Conservation (phyloP, 1,140 invertebrate genomes). For the Drosophila malerkotliana region DNA sequence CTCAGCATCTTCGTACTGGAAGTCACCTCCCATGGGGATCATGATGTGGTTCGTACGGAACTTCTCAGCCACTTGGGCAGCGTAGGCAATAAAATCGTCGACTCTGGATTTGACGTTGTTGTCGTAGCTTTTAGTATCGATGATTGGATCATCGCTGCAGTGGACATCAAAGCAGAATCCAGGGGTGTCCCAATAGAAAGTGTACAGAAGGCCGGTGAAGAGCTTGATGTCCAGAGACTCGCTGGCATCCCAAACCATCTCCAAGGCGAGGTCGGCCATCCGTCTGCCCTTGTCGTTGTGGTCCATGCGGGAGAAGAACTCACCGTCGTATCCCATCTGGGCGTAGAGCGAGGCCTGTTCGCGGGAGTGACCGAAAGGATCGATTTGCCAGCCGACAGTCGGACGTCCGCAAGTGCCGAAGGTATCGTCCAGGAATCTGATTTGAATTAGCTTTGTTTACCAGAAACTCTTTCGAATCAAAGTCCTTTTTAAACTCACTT, state of each 20-base stretch:
- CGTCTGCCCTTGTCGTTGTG: conserved; percentile 92
- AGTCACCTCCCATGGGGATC: conserved; percentile 97
- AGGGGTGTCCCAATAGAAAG: conserved; percentile 92
- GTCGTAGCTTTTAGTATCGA: conserved; percentile 89
- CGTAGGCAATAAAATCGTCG: conserved; percentile 86
- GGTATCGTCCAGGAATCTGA: conserved; percentile 88
- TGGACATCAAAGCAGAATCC: conserved; percentile 96
- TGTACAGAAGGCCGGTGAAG: conserved; percentile 90
- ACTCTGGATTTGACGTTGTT: conserved; percentile 90
- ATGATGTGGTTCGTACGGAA: conserved; percentile 91
- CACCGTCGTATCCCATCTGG: conserved; percentile 93
- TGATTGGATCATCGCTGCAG: conserved; percentile 92
- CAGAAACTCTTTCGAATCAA: not conserved
- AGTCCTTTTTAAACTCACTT: conserved; percentile 84
- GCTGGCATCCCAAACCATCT: conserved; percentile 86
- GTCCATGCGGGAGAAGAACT: conserved; percentile 95
- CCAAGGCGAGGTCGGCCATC: conserved; percentile 85
- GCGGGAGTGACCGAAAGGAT: conserved; percentile 95
- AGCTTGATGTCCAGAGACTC: conserved; percentile 86
- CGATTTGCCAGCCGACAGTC: conserved; percentile 95
- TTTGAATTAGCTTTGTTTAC: conserved; percentile 3
- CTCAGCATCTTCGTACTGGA: conserved; percentile 94
- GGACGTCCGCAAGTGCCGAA: conserved; percentile 94
- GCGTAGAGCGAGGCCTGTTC: conserved; percentile 94
- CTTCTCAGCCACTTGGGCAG: conserved; percentile 84